Conservation (phyloP, 2,888 invertebrate species). For the Boloria euphrosyne region DNA sequence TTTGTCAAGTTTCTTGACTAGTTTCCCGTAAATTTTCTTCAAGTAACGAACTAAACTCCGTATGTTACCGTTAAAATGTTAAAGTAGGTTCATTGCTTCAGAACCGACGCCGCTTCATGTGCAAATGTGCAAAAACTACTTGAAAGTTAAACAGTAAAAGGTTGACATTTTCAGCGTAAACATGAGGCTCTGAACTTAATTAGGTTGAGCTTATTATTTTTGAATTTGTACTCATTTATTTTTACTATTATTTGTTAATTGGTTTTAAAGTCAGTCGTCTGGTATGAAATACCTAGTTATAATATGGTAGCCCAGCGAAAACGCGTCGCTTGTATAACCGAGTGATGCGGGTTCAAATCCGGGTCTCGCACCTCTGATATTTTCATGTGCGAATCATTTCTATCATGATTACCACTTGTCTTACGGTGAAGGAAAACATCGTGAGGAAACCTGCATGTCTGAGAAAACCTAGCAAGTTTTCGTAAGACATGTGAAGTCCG, state of each 20-base stretch:
- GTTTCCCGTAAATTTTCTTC: constrained; percentile 23
- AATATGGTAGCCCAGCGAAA: no score
- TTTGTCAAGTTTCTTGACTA: constrained; percentile 9
- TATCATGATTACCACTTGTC: no score
- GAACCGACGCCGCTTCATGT: constrained; percentile 13
- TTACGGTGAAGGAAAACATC: no score
- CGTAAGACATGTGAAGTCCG: no score
- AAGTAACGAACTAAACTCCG: constrained; percentile 17
- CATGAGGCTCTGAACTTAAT: constrained; percentile 6
- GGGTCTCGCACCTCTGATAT: no score
- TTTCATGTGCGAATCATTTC: no score
- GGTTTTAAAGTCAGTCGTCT: no score
- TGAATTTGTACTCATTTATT: not conserved
- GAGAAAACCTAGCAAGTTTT: no score
- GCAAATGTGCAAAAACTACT: constrained; percentile 21
- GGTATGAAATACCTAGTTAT: no score
- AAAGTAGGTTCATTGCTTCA: constrained; percentile 12
- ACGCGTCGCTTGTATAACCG: no score
- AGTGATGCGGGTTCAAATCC: no score
- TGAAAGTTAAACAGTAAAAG: constrained; percentile 18
- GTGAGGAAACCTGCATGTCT: no score
- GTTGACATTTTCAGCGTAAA: constrained; percentile 14
- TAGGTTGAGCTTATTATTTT: constrained; percentile 11
- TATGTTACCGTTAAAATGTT: constrained; percentile 15
- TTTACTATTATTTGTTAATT: not conserved